These are phyloP conservation scores for Catharus fuscescens DNA, from an alignment of 2,113 vertebrate genomes.

Conservation along the genomic window DNA sequence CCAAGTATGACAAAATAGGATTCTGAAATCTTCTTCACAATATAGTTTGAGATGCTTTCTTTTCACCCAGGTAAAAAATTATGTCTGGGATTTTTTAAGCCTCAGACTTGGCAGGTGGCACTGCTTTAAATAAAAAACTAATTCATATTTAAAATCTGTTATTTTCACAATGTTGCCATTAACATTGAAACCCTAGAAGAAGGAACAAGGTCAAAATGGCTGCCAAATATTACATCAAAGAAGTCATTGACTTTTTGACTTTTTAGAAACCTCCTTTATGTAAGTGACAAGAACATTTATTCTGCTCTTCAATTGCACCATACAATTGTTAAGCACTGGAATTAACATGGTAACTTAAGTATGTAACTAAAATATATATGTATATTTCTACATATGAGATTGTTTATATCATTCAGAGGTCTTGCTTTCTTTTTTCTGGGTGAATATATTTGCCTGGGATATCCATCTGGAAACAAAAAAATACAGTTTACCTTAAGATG, in stretches of 20 bases:
- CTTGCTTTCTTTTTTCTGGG: neutral
- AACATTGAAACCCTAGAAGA: slow-evolving; percentile 16
- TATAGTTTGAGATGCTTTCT: neutral
- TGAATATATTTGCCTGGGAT: neutral
- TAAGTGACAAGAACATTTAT: slow-evolving; percentile 12
- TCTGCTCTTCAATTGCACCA: slow-evolving; percentile 18
- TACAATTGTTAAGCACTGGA: neutral
- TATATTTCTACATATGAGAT: neutral
- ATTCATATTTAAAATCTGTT: slow-evolving; percentile 2
- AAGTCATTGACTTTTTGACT: neutral
- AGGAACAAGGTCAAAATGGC: neutral
- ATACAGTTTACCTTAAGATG: slow-evolving; percentile 60
- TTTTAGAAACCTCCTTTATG: neutral
- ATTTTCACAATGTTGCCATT: neutral
- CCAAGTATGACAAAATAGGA: slow-evolving; percentile 52
- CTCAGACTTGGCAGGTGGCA: neutral
- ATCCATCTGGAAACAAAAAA: slow-evolving; percentile 47
- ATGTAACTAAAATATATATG: neutral
- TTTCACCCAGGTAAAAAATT: neutral
- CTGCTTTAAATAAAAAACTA: neutral
- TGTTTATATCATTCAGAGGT: neutral
- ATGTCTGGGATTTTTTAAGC: slow-evolving; percentile 7
- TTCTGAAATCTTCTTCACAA: slow-evolving; percentile 36
- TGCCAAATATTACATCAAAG: neutral
- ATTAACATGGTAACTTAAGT: neutral